Base-by-base conservation (phyloP, 2,797 vertebrate genomes). In the Malacoctenus gilli region DNA sequence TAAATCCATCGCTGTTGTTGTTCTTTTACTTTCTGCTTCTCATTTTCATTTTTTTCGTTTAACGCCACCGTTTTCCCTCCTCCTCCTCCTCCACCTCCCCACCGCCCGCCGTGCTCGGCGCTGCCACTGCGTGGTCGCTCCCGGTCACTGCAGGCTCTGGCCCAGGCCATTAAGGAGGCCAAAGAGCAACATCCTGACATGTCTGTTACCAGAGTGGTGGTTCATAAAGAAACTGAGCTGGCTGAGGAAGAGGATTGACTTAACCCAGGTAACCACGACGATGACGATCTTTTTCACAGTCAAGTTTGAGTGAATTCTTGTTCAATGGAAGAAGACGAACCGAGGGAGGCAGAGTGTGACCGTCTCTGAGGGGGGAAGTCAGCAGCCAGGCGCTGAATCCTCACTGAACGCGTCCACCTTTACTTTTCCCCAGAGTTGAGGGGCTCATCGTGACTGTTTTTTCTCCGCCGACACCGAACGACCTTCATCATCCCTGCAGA, bases 141-240 rank as follows among this genome's bases (percentile, higher is more conserved):
- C 56, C 25, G 0, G 59, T 53, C 82, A 72, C 84, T 77, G 50
- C 88, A 99, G 97, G 97, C 96, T 12, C 88, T 99, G 92, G 97
- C 97, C 81, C 96, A 98, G 88, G 97, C 97, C 76, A 99, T 99
- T 89, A 95, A 96, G 91, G 97, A 99, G 93, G 97, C 96, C 93
- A 95, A 96, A 94, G 97, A 98, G 86, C 97, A 99, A 88, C 97
- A 99, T 89, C 97, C 97, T 63, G 97, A 99, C 89, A 99, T 99
- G 97, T 96, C 96, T 19, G 97, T 99, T 72, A 99, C 97, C 1
- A 93, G 95, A 85, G 97, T 99, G 86, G 97, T 99, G 76, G 97
- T 99, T 81, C 97, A 99, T 89, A 99, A 99, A 90, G 97, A 99
- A 89, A 99, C 96, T 20, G 97, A 99, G 69, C 78, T 98, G 82